phyloP scores from a whole-genome alignment of 2,113 vertebrate genomes.

The Periophthalmodon schlosseri region DNA sequence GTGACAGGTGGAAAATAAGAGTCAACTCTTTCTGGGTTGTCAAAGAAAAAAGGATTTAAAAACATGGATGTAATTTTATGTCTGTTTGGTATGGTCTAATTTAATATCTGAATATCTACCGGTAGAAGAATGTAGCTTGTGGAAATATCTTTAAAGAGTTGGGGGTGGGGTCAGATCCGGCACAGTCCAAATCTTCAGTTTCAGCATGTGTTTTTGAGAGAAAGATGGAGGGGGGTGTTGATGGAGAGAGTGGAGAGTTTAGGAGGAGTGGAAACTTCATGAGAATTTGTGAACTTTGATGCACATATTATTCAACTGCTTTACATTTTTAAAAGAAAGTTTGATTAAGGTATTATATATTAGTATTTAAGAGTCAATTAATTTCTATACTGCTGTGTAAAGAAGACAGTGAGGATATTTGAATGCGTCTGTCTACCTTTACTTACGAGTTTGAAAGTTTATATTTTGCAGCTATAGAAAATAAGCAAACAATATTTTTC shows the following conservation, averaged over 20 bases:
- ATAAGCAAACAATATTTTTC: neutral
- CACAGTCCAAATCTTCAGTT: slow-evolving; percentile 63
- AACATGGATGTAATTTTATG: neutral
- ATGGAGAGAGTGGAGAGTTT: slow-evolving; percentile 24
- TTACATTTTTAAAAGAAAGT: slow-evolving; percentile 50
- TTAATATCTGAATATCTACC: slow-evolving; percentile 37
- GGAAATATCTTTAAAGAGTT: slow-evolving; percentile 64
- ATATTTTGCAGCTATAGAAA: neutral
- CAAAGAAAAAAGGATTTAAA: neutral
- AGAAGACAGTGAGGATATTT: too few relatives aligned
- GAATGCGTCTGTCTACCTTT: neutral
- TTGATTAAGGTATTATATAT: neutral
- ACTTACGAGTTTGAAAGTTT: neutral
- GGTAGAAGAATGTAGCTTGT: slow-evolving; percentile 64
- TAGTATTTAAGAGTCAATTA: slow-evolving; percentile 6
- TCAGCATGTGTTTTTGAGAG: slow-evolving; percentile 66
- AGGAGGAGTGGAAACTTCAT: slow-evolving; percentile 64
- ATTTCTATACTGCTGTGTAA: neutral
- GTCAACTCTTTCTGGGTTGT: neutral
- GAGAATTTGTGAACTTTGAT: slow-evolving; percentile 56
- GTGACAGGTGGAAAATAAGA: slow-evolving; percentile 30
- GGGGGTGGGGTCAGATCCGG: slow-evolving; percentile 46
- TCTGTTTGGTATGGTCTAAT: neutral
- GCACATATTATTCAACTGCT: slow-evolving; percentile 59
- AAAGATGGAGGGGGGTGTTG: slow-evolving; percentile 27